These are phyloP conservation scores for Lutjanus campechanus DNA, from an alignment of 2,797 vertebrate species.

Conservation along the genomic window DNA sequence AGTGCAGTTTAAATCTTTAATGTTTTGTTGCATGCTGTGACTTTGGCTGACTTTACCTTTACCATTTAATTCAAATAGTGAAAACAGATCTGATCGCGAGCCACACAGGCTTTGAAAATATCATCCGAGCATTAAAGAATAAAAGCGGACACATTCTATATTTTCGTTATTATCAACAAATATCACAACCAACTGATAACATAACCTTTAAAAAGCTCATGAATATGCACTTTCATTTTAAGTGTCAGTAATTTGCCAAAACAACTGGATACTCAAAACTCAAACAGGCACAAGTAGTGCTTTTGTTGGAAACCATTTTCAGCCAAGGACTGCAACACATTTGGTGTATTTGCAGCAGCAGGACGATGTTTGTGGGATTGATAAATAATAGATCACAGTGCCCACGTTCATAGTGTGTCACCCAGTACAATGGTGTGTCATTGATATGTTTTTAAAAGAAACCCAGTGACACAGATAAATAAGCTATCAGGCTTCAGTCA, in stretches of 20 bases:
- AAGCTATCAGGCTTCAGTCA: background rate
- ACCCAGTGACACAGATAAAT: background rate
- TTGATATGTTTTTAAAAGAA: too few species aligned
- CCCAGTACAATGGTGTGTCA: background rate
- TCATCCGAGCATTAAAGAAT: background rate
- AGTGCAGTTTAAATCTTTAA: constrained; percentile 16
- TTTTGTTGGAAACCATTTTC: background rate
- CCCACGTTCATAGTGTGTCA: too few species aligned
- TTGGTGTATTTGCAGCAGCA: background rate
- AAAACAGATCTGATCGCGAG: background rate
- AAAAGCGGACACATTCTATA: background rate
- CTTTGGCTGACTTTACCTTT: background rate
- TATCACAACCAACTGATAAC: background rate
- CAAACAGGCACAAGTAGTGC: background rate
- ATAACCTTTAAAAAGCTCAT: background rate
- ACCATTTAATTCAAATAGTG: background rate
- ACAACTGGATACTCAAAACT: background rate
- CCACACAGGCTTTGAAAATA: background rate
- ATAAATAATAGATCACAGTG: background rate
- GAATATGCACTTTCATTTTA: background rate
- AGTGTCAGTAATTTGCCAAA: background rate
- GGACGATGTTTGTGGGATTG: background rate
- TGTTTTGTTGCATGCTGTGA: constrained; percentile 14
- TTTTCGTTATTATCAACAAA: background rate
- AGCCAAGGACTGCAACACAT: background rate